These are phyloP conservation scores for Nixonia krombeini DNA, from an alignment of 1,140 invertebrate genomes.

Conservation along the genomic window DNA sequence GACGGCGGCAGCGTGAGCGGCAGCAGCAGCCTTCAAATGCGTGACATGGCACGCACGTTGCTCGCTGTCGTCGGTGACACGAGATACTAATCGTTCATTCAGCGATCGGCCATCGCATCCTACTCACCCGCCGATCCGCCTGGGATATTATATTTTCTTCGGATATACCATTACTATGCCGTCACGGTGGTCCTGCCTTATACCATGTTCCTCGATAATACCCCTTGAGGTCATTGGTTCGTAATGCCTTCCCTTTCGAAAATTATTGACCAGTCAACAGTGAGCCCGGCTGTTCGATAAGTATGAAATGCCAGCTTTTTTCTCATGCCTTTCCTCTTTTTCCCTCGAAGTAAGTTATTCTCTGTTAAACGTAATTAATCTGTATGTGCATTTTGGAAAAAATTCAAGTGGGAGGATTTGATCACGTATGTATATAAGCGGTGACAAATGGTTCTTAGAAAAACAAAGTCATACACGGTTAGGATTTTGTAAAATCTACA, in stretches of 20 bases:
- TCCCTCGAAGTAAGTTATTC: too few relatives aligned
- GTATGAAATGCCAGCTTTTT: conserved; percentile 5
- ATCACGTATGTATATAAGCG: too few relatives aligned
- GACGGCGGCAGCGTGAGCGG: too few relatives aligned
- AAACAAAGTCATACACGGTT: too few relatives aligned
- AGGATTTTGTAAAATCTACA: too few relatives aligned
- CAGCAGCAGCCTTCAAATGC: conserved; percentile 13
- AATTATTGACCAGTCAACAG: conserved; percentile 66
- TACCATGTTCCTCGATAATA: conserved; percentile 54
- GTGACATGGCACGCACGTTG: conserved; percentile 36
- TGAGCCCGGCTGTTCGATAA: conserved; percentile 54
- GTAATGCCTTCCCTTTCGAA: conserved; percentile 70
- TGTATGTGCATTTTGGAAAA: too few relatives aligned
- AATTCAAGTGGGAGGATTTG: too few relatives aligned
- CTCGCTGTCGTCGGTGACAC: conserved; percentile 58
- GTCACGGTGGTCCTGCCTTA: conserved; percentile 68
- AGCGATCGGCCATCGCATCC: conserved; percentile 57
- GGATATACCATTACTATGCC: conserved; percentile 67
- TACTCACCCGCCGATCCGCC: conserved; percentile 41
- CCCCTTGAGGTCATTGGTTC: conserved; percentile 65
- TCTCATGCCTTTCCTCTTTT: conserved; percentile 10
- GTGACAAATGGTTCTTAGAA: too few relatives aligned
- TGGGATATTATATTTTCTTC: conserved; percentile 66
- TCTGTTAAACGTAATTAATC: too few relatives aligned
- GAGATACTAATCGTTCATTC: conserved; percentile 68